Conservation (phyloP, 2,888 invertebrate species). For the Melanotus villosus region DNA sequence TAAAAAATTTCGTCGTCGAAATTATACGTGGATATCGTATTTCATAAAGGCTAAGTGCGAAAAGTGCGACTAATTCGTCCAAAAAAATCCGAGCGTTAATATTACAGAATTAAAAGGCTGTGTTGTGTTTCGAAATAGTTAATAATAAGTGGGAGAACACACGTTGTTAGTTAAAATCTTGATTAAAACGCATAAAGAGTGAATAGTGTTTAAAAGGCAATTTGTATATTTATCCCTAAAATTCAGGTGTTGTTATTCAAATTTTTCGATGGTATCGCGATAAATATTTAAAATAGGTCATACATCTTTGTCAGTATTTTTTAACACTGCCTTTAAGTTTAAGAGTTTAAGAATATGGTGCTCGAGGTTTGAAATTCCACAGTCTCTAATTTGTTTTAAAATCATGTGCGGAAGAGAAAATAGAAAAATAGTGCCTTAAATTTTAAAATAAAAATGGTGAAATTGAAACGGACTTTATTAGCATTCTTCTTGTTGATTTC, state of each 20-base stretch:
- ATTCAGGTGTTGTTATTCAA: slow-evolving; percentile 26
- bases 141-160: slow-evolving; percentile 39
- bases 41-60: slow-evolving; percentile 2
- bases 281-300: neutral
- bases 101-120: neutral
- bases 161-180: slow-evolving; percentile 33
- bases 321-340: too few species aligned
- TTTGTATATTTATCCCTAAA: slow-evolving; percentile 12
- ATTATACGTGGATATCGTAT: neutral
- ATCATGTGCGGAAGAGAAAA: neutral
- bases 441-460: slow-evolving; percentile 35
- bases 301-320: neutral
- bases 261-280: slow-evolving; percentile 1
- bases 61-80: neutral
- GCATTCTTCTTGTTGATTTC: too few species aligned
- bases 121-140: slow-evolving; percentile 14
- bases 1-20: neutral
- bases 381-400: neutral
- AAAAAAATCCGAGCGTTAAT: neutral
- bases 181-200: slow-evolving; percentile 32
- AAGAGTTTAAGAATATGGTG: slow-evolving; percentile 4
- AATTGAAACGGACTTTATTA: slow-evolving; percentile 28
- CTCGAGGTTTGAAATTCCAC: neutral
- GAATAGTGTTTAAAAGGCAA: slow-evolving; percentile 24
- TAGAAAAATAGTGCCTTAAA: neutral